Base-by-base conservation (phyloP, 2,797 vertebrate species). In the Rhincodon typus region DNA sequence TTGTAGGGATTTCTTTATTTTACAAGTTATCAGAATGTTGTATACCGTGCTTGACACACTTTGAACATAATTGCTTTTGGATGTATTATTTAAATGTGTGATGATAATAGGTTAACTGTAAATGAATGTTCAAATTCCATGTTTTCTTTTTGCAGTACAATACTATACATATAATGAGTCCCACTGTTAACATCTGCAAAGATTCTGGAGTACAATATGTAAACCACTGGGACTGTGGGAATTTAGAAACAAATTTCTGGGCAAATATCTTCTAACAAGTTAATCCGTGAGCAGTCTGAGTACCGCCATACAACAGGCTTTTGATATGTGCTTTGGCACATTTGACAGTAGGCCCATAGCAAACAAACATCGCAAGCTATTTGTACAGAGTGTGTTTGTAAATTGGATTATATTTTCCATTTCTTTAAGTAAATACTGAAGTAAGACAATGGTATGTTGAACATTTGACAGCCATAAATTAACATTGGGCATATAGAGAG, bases 11-110 rank as follows among this genome's bases (percentile, higher is more conserved):
- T 95, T 53, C n/a, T n/a, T n/a, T 13, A 95, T 95, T 95, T 53
- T 95, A 53, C 50, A 95, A 53, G 46, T 13, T 77, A 74, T 95
- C 93, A 94, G 30, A 69, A 19, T 53, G 70, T n/a, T 72, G 46
- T 21, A 57, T n/a, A 34, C 46, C 74, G 17, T 77, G 17, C 74
- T 74, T 50, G 94, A 95, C 69, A 95, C n/a, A 42, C 62, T 67
- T 67, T 69, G n/a, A 69, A 93, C 69, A 93, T 93, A 93, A 95
- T 74, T 95, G 46, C 69, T 77, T 94, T 74, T 50, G n/a, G n/a
- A n/a, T n/a, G n/a, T n/a, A n/a, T n/a, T n/a, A n/a, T n/a, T n/a
- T n/a, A n/a, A n/a, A n/a, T n/a, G n/a, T n/a, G n/a, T n/a, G n/a
- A n/a, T n/a, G n/a, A n/a, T n/a, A n/a, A n/a, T n/a, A n/a, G n/a